A percentile compares a stretch with the other conserved stretches of the same genome.
These are phyloP conservation scores for Orycteropus afer DNA, from an alignment of 2,113 vertebrate genomes.

Conservation along the genomic window DNA sequence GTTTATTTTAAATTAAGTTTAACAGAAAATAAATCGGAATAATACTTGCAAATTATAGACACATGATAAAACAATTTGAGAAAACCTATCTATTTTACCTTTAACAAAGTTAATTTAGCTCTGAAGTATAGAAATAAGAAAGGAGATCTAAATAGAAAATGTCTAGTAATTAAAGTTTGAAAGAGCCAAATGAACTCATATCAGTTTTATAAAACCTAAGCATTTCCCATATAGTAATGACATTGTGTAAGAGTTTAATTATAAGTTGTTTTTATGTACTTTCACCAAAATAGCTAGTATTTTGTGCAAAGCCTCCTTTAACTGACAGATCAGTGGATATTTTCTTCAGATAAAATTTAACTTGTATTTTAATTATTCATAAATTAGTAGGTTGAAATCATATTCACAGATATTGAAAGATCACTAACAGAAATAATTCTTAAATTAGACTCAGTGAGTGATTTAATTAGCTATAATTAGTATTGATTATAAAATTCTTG, in stretches of 20 bases:
- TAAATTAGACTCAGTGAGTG: not conserved
- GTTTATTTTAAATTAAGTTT: conserved; percentile 33
- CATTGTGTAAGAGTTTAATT: not conserved
- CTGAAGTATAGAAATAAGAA: not conserved
- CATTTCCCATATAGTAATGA: not conserved
- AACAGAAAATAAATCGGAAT: not conserved
- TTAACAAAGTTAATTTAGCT: not conserved
- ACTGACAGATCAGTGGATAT: not conserved
- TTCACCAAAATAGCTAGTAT: not conserved
- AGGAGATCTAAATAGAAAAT: not conserved
- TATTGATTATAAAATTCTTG: not conserved
- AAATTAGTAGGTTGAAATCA: not conserved
- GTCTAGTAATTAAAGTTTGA: not conserved
- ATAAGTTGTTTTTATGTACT: not conserved
- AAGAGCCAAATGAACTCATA: not conserved
- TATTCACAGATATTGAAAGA: not conserved
- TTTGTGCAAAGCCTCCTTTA: not conserved
- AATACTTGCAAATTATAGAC: not conserved
- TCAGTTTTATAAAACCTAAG: not conserved
- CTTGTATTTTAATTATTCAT: not conserved
- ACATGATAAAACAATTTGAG: not conserved
- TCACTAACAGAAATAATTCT: not conserved
- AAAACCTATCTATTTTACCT: not conserved
- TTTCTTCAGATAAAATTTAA: not conserved
- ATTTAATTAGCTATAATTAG: not conserved